Conservation (phyloP, 2,888 invertebrate species). For the Latrodectus hesperus region DNA sequence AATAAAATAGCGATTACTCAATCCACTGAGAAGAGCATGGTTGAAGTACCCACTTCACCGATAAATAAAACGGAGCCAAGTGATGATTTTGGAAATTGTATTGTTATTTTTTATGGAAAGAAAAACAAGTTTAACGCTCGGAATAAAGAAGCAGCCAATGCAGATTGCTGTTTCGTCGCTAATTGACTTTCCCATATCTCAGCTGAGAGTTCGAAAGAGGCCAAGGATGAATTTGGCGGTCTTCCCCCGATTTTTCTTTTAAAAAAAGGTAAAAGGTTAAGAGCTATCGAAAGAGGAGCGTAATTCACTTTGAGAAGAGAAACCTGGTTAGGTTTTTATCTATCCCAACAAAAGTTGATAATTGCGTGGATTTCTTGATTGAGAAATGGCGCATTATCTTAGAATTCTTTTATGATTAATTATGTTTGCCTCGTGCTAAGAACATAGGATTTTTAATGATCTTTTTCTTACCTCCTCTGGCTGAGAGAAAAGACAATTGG, state of each 20-base stretch:
- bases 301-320: slow-evolving; percentile 24
- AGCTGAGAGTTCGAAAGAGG: slow-evolving; percentile 43
- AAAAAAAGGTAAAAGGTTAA: slow-evolving; percentile 55
- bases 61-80: not conserved
- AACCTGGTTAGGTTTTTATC: slow-evolving; percentile 29
- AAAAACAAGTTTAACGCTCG: too few relatives aligned
- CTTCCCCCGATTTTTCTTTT: not conserved
- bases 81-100: slow-evolving; percentile 20
- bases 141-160: not conserved
- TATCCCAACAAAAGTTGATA: slow-evolving; percentile 18
- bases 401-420: slow-evolving; percentile 16
- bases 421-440: not conserved
- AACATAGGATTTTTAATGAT: too few relatives aligned
- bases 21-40: too few relatives aligned
- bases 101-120: not conserved
- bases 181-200: slow-evolving; percentile 33
- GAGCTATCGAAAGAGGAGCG: slow-evolving; percentile 9
- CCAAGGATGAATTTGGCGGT: slow-evolving; percentile 54
- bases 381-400: slow-evolving; percentile 41
- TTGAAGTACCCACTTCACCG: not conserved
- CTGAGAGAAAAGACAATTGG: too few relatives aligned
- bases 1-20: too few relatives aligned
- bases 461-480: too few relatives aligned
- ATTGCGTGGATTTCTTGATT: slow-evolving; percentile 39
- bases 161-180: slow-evolving; percentile 9